Evolutionary conservation across 2,113 vertebrate genomes (phyloP).

Genomic region (Barnardius zonarius): DNA sequence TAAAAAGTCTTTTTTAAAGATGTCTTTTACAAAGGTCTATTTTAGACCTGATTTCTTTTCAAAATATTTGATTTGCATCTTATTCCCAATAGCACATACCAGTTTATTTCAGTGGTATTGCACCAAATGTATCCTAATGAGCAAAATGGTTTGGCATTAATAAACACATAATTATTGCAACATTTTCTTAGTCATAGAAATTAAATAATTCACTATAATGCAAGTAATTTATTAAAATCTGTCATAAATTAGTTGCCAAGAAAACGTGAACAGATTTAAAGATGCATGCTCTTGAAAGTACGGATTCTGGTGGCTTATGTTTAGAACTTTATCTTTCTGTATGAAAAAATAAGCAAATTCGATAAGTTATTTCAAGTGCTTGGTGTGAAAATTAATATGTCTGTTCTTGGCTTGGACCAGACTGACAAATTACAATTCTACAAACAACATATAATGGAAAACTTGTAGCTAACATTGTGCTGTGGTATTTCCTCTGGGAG

Average conservation of each 20-base stretch:
- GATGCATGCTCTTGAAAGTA: not conserved
- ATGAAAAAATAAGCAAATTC: not conserved
- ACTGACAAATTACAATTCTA: not conserved
- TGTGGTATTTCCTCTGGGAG: not conserved
- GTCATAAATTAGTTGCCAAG: not conserved
- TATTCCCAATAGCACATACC: not conserved
- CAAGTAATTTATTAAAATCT: not conserved
- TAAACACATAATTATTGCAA: not conserved
- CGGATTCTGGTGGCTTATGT: not conserved
- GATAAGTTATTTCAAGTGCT: not conserved
- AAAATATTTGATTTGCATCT: not conserved
- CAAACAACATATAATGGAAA: not conserved
- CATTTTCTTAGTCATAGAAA: not conserved
- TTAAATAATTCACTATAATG: not conserved
- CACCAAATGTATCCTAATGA: not conserved
- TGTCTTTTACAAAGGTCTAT: not conserved
- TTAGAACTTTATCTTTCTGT: not conserved
- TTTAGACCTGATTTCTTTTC: not conserved
- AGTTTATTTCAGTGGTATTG: not conserved
- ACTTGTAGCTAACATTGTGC: not conserved
- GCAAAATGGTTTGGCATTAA: not conserved
- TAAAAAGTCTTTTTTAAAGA: not conserved
- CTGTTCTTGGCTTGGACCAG: not conserved
- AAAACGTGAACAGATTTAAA: not conserved
- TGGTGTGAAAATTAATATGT: not conserved